Conservation (phyloP, 2,888 invertebrate genomes). For the Tetropium fuscum region DNA sequence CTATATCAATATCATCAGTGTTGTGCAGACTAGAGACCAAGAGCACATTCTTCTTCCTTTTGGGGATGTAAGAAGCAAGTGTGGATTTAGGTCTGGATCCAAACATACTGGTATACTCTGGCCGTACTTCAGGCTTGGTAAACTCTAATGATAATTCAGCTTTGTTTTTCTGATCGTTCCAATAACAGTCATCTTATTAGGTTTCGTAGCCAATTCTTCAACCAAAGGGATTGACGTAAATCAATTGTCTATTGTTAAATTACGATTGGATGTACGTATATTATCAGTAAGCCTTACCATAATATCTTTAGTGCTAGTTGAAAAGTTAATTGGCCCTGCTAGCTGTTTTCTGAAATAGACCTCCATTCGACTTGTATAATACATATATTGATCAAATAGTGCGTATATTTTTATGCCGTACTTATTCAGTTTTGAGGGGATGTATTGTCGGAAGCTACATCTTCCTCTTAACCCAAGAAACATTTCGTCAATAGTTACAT, state of each 20-base stretch:
- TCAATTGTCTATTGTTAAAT: not conserved
- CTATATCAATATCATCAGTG: conserved; percentile 14
- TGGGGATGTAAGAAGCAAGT: conserved; percentile 13
- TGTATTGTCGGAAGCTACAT: conserved; percentile 4
- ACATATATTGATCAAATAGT: conserved; percentile 3
- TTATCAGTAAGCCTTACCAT: not conserved
- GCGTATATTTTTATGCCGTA: conserved; percentile 16
- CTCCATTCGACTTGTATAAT: conserved; percentile 2
- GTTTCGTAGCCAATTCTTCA: not conserved
- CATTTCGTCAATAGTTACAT: conserved; percentile 10
- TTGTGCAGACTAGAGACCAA: conserved; percentile 19
- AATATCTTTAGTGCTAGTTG: not conserved
- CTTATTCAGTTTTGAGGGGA: conserved; percentile 6
- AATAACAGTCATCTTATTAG: not conserved
- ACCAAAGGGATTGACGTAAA: not conserved
- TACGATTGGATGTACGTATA: not conserved
- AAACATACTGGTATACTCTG: conserved; percentile 19
- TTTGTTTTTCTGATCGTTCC: conserved; percentile 16
- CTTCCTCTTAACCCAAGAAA: conserved; percentile 5
- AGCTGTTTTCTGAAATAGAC: conserved; percentile 2
- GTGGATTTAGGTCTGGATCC: conserved; percentile 16
- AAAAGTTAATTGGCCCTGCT: not conserved
- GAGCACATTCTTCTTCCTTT: conserved; percentile 19
- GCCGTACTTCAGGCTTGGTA: conserved; percentile 8
- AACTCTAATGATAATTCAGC: conserved; percentile 7